Base-by-base conservation (phyloP, 1,140 invertebrate genomes). In the Brachionus angularis region DNA sequence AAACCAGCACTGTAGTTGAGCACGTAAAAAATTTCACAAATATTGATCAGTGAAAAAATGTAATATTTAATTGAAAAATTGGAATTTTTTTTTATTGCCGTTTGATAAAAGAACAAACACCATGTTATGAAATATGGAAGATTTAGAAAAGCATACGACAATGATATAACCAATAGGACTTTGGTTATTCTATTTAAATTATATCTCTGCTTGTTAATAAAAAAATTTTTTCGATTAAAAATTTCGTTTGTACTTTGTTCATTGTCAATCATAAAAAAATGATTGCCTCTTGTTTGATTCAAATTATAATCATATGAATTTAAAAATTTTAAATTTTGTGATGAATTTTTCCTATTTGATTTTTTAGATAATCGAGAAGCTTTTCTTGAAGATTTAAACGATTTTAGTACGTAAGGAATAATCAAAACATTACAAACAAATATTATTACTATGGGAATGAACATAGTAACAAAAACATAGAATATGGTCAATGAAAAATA, bases 81-180 rank as follows among this genome's bases (percentile, higher is more conserved):
- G 10, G 31, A 50, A 67, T 67, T 34, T 16, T 67, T 7, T 46
- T 14, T 34, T 12, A 67, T 47, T 2, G 42, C 62, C 27, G 21
- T 67, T 50, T 47, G 47, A 47, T 67, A 67, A 34, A 67, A 67
- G 36, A 67, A 67, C n/a, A 67, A 46, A 50, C 62, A 67, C 62
- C 62, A 67, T 1, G 62, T 47, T 29, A 67, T 50, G 21, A 67
- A 46, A 50, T 67, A 67, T 0, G 62, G 62, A 0, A 67, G 12
- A 14, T 67, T 67, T 31, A 67, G 29, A 31, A 46, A 23, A 10
- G 62, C 62, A 50, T 49, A 67, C 0, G 42, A 47, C n/a, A 67
- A 67, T 16, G 62, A 67, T 29, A 67, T 46, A 7, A 67, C 23
- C 25, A 67, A 25, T 3, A 67, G 31, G 39, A 67, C 47, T 5